phyloP scores from a whole-genome alignment of 2,797 vertebrate genomes.

The Siniperca obscura region DNA sequence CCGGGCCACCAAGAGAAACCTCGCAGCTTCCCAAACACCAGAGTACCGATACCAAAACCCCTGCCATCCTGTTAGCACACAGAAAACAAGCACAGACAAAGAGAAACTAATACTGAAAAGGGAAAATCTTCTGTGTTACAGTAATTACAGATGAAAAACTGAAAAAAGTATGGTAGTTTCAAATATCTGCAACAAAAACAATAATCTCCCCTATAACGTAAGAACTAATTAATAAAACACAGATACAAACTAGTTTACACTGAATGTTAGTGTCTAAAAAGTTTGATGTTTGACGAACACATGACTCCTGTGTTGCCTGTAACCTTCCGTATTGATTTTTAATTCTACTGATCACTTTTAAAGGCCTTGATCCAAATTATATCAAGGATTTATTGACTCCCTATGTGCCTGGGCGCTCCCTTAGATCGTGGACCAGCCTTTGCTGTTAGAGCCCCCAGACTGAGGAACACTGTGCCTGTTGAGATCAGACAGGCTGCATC shows the following conservation, averaged over 20 bases:
- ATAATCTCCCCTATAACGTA: not conserved
- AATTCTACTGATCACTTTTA: no score
- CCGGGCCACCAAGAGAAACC: constrained; percentile 99
- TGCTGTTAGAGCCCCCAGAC: no score
- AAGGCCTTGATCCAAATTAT: no score
- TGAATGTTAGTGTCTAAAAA: not conserved
- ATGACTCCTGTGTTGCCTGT: no score
- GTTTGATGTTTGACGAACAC: not conserved
- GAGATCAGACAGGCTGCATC: no score
- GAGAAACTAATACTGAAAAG: not conserved
- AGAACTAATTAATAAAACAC: not conserved
- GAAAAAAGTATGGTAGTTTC: not conserved
- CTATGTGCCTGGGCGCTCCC: no score
- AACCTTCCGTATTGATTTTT: no score
- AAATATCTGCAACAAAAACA: not conserved
- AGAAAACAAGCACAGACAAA: constrained; percentile 2
- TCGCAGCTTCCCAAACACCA: constrained; percentile 96
- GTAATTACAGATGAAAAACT: not conserved
- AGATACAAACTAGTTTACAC: not conserved
- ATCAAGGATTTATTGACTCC: no score
- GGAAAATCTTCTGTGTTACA: not conserved
- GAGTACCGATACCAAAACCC: constrained; percentile 90
- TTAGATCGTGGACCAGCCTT: no score
- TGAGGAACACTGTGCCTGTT: no score
- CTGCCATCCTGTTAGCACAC: constrained; percentile 86